Percentiles rank a stretch among this genome's conserved stretches.
phyloP scores from a whole-genome alignment of 2,113 vertebrate genomes.

The Callithrix jacchus region DNA sequence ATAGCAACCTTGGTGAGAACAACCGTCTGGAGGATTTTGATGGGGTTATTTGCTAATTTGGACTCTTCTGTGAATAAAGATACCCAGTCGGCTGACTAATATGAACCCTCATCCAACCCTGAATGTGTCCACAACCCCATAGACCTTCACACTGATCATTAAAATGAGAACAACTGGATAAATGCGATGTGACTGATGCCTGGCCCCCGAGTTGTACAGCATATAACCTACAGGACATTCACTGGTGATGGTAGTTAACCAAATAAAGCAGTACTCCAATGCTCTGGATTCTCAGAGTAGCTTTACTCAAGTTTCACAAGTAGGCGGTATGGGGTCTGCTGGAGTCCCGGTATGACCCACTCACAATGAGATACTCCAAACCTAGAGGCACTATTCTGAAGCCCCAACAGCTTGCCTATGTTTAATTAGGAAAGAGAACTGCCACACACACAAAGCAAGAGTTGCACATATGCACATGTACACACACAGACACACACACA shows the following conservation, averaged over 20 bases:
- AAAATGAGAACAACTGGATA: background rate
- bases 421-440: background rate
- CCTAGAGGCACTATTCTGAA: background rate
- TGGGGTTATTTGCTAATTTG: background rate
- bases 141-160: background rate
- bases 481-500: too few relatives aligned
- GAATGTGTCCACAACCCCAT: background rate
- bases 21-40: background rate
- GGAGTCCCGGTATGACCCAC: background rate
- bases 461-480: rapidly evolving
- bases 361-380: background rate
- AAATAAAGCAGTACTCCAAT: background rate
- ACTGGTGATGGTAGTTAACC: background rate
- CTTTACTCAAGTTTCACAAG: background rate
- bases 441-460: background rate
- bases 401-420: background rate
- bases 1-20: background rate
- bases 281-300: background rate
- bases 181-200: too few relatives aligned
- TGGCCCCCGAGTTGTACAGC: too few relatives aligned
- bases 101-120: background rate
- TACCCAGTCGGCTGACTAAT: background rate
- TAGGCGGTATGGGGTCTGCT: background rate
- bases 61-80: background rate
- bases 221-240: background rate